These are phyloP conservation scores for Neogobius melanostomus DNA, from an alignment of 2,113 vertebrate genomes.

Conservation along the genomic window DNA sequence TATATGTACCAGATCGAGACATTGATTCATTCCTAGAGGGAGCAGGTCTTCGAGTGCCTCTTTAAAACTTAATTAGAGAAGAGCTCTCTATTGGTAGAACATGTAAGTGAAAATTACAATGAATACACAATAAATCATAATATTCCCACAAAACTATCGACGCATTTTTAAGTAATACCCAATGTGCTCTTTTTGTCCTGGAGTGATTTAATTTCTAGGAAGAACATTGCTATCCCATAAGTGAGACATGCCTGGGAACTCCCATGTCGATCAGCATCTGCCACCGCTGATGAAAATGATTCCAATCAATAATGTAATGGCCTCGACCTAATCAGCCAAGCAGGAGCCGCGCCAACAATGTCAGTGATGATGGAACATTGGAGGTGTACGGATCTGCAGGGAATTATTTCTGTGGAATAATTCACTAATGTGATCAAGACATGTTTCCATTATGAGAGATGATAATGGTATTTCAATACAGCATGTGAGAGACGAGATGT, in stretches of 20 bases:
- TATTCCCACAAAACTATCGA: slow-evolving; percentile 40
- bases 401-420: slow-evolving; percentile 29
- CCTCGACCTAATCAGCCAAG: slow-evolving; percentile 49
- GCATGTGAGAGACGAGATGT: slow-evolving; percentile 20
- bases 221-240: slow-evolving; percentile 48
- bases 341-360: slow-evolving; percentile 30
- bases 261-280: slow-evolving; percentile 64
- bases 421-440: slow-evolving; percentile 21
- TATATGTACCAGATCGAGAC: neutral
- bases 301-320: slow-evolving; percentile 64
- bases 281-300: slow-evolving; percentile 63
- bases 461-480: slow-evolving; percentile 6
- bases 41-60: neutral
- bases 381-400: slow-evolving; percentile 8
- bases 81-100: neutral
- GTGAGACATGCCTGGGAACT: slow-evolving; percentile 60
- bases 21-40: neutral
- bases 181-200: slow-evolving; percentile 21
- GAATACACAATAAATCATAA: slow-evolving; percentile 24
- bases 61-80: neutral
- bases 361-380: slow-evolving; percentile 38
- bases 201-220: slow-evolving; percentile 51
- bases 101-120: slow-evolving; percentile 14
- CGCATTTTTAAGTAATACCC: slow-evolving; percentile 56
- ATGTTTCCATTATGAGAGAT: slow-evolving; percentile 38